Evolutionary conservation across 1,140 invertebrate genomes (phyloP), one percentile per base, ranked within the genome.

Genomic region (Lepidurus couesii): DNA sequence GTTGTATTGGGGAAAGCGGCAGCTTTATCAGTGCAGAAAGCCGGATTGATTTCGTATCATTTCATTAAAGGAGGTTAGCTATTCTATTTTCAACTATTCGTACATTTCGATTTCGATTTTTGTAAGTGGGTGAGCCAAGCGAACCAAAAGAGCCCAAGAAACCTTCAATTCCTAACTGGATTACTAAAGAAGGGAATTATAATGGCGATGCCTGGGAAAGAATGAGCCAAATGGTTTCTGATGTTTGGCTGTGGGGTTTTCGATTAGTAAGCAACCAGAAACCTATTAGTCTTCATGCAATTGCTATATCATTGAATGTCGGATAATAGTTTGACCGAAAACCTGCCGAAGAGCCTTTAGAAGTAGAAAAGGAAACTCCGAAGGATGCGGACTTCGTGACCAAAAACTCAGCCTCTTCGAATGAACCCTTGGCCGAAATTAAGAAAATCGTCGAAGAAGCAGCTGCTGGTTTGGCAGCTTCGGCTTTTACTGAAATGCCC

Each of bases 221-320:
- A 75, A 44, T 79, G 10, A 44, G 44, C 11, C 44, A 74, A 42
- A 79, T 79, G 78, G 73, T 74, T 34, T 75, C 78, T 26, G 78
- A 79, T 44, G 73, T 79, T 44, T 73, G 78, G 34, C 34, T 45
- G 24, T 79, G 74, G 78, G 78, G 78, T 75, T 79, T 79, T 24
- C 65, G 44, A 8, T 75, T 79, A 21, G 44, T 79, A 42, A 24
- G 34, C 21, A 45, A 76, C 21, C 34, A 44, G 16, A 76, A 44
- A 47, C n/a, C 75, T 45, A 24, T 1, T 11, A 77, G 65, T 10
- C 34, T 44, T 7, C 24, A 44, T 47, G 16, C 34, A 21, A 21
- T 53, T 34, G 44, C 21, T 13, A 65, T 24, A 16, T 13, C 45
- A 1, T 65, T 13, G 7, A 13, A 9, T 16, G 13, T 21, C 21